phyloP scores from a whole-genome alignment of 2,797 vertebrate species.

The Tapirus indicus region DNA sequence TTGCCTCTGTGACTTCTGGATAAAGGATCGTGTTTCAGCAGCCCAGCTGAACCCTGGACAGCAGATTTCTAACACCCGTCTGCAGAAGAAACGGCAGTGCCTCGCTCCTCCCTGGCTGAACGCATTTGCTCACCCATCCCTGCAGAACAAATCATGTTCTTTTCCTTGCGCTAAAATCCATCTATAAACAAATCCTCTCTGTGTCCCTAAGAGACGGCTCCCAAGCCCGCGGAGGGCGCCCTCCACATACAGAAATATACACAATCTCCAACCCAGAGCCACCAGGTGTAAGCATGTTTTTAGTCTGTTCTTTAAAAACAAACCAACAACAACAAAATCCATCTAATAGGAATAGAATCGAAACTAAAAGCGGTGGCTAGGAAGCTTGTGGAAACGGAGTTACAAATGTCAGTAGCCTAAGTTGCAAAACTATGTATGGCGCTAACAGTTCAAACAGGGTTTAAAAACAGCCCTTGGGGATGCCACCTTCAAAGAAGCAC shows the following conservation, averaged over 20 bases:
- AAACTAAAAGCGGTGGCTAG: neutral
- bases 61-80: neutral
- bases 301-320: conserved; percentile 18
- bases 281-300: neutral
- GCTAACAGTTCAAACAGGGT: neutral
- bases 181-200: conserved; percentile 44
- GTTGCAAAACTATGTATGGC: conserved; percentile 67
- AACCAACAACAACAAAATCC: neutral
- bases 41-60: conserved; percentile 17
- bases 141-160: conserved; percentile 66
- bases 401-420: neutral
- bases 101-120: conserved; percentile 62
- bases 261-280: neutral
- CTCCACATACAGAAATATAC: neutral
- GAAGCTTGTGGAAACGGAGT: neutral
- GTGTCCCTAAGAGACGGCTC: conserved; percentile 17
- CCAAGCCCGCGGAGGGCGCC: conserved; percentile 56
- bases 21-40: neutral
- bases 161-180: conserved; percentile 65
- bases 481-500: neutral
- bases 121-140: conserved; percentile 63
- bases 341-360: neutral
- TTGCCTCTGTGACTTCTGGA: conserved; percentile 6
- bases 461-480: neutral
- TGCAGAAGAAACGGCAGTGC: conserved; percentile 46